These are phyloP conservation scores for Drosophila diplacantha DNA, from an alignment of 2,888 invertebrate species.

Conservation along the genomic window DNA sequence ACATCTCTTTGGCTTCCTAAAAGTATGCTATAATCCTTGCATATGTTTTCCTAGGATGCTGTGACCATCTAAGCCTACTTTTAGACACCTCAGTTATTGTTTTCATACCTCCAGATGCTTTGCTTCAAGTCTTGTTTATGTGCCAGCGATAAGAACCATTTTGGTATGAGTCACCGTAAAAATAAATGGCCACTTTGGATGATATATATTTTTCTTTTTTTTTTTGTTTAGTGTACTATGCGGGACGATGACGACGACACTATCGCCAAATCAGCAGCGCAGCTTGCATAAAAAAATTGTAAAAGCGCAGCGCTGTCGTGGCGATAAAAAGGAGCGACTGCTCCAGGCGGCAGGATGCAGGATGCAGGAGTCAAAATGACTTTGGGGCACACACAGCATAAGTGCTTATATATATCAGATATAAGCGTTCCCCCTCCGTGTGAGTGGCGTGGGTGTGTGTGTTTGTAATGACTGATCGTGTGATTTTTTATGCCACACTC, in stretches of 20 bases:
- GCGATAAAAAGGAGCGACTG: slow-evolving; percentile 57
- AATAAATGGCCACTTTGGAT: slow-evolving; percentile 2
- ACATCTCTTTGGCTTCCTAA: neutral
- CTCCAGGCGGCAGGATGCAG: slow-evolving; percentile 32
- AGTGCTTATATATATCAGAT: slow-evolving; percentile 65
- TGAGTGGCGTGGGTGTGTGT: slow-evolving; percentile 45
- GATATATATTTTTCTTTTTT: neutral
- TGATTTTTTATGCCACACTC: slow-evolving; percentile 67
- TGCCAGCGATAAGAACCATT: neutral
- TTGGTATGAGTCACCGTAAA: neutral
- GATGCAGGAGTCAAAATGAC: slow-evolving; percentile 56
- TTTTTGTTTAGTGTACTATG: slow-evolving; percentile 2
- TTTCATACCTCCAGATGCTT: neutral
- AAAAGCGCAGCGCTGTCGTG: slow-evolving; percentile 45
- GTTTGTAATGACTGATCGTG: slow-evolving; percentile 71
- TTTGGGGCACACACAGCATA: slow-evolving; percentile 54
- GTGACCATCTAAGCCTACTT: neutral
- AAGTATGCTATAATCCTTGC: neutral
- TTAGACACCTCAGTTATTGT: neutral
- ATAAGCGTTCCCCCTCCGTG: slow-evolving; percentile 19
- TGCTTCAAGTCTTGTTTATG: neutral
- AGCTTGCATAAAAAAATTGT: slow-evolving; percentile 66
- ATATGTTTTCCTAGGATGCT: neutral
- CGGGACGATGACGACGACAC: slow-evolving; percentile 54
- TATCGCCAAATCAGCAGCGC: slow-evolving; percentile 70